Base-by-base conservation (phyloP, 2,888 invertebrate species). In the Dendrolimus pini region DNA sequence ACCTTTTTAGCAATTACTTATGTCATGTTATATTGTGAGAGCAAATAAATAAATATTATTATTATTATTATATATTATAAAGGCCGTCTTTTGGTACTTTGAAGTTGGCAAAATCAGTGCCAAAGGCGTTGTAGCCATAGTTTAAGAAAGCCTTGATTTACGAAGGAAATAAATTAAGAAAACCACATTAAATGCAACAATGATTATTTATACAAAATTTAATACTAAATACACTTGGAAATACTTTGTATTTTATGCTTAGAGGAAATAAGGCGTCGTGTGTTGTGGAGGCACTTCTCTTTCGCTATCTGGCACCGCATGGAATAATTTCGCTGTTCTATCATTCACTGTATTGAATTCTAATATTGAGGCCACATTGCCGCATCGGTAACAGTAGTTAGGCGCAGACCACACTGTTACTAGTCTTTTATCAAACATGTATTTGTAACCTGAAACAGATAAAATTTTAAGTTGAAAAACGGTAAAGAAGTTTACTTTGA, bases 391-490 rank as follows among this genome's bases (percentile, higher is more conserved):
- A 88, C 99, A 99, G 86, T 99, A 99, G 90, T 99, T 99, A 7
- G 99, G 99, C 7, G 99, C 99, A 13, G 99, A 98, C 98, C 99
- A 99, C 1, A 99, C 98, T 0, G 99, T 99, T 52, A 99, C 98
- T 70, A 99, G 90, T 81, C 97, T 96, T 72, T 98, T 96, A 77
- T 98, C 96, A 85, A 99, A 99, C 97, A 99, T 98, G 83, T 98
- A 99, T 91, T 98, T 99, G 88, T 95, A 97, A 63, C 98, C 97
- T 96, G 89, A 30, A 92, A 83, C 12, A 30, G 30, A 30, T 30
- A 30, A 3, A 30, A 30, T 0, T 30, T 3, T 3, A 6, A 30
- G 30, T 30, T 30, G 6, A 30, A 30, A 30, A 6, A 3, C 3
- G 30, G 30, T 30, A 30, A 30, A 30, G 6, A 30, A 6, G 30